Evolutionary conservation across 1,140 invertebrate species (phyloP).

Genomic region (Scaptodrosophila lebanonensis): DNA sequence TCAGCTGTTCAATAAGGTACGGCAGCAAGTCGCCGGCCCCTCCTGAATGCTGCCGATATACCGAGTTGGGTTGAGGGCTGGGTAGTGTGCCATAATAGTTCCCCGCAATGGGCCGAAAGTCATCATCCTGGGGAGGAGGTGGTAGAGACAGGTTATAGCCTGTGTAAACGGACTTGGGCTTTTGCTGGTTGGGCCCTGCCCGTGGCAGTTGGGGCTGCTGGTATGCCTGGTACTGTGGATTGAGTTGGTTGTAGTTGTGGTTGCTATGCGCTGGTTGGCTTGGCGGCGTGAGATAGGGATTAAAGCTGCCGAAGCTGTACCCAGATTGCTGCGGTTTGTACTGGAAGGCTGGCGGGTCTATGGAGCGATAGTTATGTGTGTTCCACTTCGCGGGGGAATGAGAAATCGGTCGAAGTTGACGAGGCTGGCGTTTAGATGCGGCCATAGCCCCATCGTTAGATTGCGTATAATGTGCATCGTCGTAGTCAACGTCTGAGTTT

Average conservation of each 20-base stretch:
- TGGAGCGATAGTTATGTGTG: constrained; percentile 41
- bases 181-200: constrained; percentile 24
- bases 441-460: constrained; percentile 36
- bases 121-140: constrained; percentile 53
- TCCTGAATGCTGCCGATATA: constrained; percentile 21
- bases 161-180: constrained; percentile 50
- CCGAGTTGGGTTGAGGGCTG: constrained; percentile 22
- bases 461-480: constrained; percentile 16
- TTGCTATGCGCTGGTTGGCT: constrained; percentile 19
- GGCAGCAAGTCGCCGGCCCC: constrained; percentile 46
- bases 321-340: constrained; percentile 29
- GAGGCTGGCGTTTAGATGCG: constrained; percentile 43
- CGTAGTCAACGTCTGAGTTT: neutral
- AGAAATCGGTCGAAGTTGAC: constrained; percentile 52
- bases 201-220: constrained; percentile 19
- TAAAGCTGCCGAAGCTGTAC: constrained; percentile 56
- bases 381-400: constrained; percentile 36
- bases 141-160: constrained; percentile 66
- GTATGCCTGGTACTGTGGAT: constrained; percentile 26
- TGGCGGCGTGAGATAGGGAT: constrained; percentile 67
- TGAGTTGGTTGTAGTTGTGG: constrained; percentile 51
- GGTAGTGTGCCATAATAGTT: constrained; percentile 52
- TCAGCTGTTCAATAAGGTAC: constrained; percentile 61
- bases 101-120: constrained; percentile 64
- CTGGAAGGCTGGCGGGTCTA: constrained; percentile 36